Percentiles rank a stretch among this genome's conserved stretches.
Conservation (phyloP, 2,888 invertebrate genomes). For the Flexamia atlantica region DNA sequence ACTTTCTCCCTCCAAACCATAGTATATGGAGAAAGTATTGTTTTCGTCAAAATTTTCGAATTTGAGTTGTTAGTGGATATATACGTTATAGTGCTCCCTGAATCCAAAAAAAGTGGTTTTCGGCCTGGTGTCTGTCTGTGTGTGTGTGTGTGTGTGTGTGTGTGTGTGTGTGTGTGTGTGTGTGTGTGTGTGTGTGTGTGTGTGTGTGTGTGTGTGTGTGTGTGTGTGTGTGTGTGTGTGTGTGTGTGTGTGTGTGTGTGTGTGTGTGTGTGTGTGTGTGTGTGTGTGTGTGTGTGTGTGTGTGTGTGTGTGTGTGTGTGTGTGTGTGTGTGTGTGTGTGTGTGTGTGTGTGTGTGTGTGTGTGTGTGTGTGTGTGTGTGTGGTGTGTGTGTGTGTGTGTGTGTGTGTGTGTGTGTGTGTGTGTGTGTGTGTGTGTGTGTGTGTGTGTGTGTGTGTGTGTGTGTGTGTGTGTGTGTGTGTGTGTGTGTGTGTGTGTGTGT, state of each 20-base stretch:
- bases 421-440: conserved; percentile 52
- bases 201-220: conserved; percentile 26
- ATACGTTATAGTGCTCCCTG: background rate
- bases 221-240: conserved; percentile 23
- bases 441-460: conserved; percentile 52
- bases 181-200: conserved; percentile 26
- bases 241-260: conserved; percentile 44
- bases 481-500: conserved; percentile 52
- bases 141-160: conserved; percentile 26
- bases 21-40: conserved; percentile 5
- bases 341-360: conserved; percentile 20
- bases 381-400: too few relatives aligned
- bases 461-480: conserved; percentile 52
- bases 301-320: conserved; percentile 20
- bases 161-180: conserved; percentile 26
- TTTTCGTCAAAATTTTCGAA: background rate
- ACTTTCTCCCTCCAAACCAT: background rate
- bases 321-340: conserved; percentile 26
- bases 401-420: conserved; percentile 52
- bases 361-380: conserved; percentile 4
- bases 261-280: conserved; percentile 50
- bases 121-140: background rate
- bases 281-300: conserved; percentile 16
- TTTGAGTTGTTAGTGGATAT: background rate
- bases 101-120: background rate